Evolutionary conservation across 1,140 invertebrate genomes (phyloP), one percentile per base, ranked within the genome.

Genomic region (Lucilia cuprina): DNA sequence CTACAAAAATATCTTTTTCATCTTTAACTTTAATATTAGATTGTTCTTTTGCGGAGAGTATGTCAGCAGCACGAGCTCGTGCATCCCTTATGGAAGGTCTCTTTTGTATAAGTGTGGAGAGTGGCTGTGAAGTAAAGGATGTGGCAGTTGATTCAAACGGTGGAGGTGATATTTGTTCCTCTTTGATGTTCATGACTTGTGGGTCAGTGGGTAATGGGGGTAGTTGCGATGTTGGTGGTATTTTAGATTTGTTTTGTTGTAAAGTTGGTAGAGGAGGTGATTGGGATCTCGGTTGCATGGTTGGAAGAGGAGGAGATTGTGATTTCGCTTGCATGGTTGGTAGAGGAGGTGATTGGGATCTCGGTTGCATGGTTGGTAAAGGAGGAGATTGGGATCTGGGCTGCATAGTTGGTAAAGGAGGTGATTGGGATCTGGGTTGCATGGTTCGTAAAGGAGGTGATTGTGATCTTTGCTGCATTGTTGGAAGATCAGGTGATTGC

Each of bases 31-130:
- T 88, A 5, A 86, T 80, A 12, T 86, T 87, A 0, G 86, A 85
- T 74, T 90, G 88, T 55, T 90, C 89, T 82, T 90, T 90, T n/a
- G 87, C 89, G 4, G 89, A 90, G 7, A 90, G 74, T 1, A 65
- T 30, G 47, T 85, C 84, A 21, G 47, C 34, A 49, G 2, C 17
- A 74, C 35, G 21, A 35, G 50, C 75, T 0, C 14, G 13, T 13
- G 21, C 65, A 25, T 19, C 47, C 65, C 60, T 82, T 50, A 83
- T 85, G 7, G 82, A 83, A 2, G 80, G 84, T 9, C 55, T 41
- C 41, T 84, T 84, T 80, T 80, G 83, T 19, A 84, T 83, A 25
- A 49, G 47, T 55, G 75, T 50, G 77, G 78, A 17, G 10, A 82
- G 17, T 4, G 80, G 84, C 74, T 21, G 65, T 70, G n/a, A 10